Evolutionary conservation across 2,113 vertebrate genomes (phyloP), one percentile per base, ranked within the genome.

Genomic region (Oreochromis niloticus): DNA sequence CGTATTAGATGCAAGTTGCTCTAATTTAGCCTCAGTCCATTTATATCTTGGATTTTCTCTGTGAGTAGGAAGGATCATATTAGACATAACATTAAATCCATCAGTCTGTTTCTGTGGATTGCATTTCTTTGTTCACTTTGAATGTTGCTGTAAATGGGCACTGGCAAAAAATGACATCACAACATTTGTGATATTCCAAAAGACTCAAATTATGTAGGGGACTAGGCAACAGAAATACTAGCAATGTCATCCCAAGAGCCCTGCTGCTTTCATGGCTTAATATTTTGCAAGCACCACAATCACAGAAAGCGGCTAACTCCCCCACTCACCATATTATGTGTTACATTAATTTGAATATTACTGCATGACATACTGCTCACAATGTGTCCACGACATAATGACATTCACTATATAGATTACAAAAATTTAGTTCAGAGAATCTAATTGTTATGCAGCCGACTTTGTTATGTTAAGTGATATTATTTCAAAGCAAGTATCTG

Each of bases 1-100:
- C 86, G 73, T 80, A 92, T 89, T 89, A 88, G 24, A 89, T 88
- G 56, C 56, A 90, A 92, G 89, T 79, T 92, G 41, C 50, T 87
- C 52, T 83, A 91, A 89, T 92, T 92, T 90, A 84, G 24, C 81
- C 43, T 14, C 4, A 66, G 71, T 66, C 36, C 63, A 86, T 89
- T 89, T 84, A 75, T 84, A 86, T 43, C 56, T 85, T 4, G 1
- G n/a, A 32, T 19, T 85, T 59, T 59, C 22, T 88, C 68, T 82
- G 32, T 52, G 46, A 56, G 24, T 46, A 14, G 19, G 30, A 75
- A 34, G 11, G n/a, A 57, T 79, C 5, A 80, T 84, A 56, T 59
- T 12, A 57, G 16, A 46, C 10, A 16, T 30, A 41, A 59, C 48
- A 82, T 54, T 9, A 71, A 52, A 79, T 83, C n/a, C 75, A 16